Evolutionary conservation across 2,113 vertebrate species (phyloP), one percentile per base, ranked within the genome.

Genomic region (Aspiorhynchus laticeps): DNA sequence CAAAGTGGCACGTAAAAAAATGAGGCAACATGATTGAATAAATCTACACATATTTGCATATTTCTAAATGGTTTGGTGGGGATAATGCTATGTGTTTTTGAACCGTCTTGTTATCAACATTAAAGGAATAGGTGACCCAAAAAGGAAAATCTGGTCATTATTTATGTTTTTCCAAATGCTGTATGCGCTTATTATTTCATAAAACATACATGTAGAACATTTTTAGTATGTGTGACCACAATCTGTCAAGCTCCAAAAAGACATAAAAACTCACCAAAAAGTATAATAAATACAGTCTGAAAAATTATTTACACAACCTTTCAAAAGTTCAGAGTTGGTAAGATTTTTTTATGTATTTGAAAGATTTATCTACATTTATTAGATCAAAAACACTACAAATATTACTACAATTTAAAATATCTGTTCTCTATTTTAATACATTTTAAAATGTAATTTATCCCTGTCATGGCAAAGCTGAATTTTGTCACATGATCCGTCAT

Each of bases 1-100:
- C 59, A 80, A 85, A 71, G 17, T 76, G 63, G 73, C 41, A 69
- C 51, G 69, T 41, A 83, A 48, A 31, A 67, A 85, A 89, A 38
- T 38, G 28, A 48, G 36, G 73, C 48, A 75, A 46, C 10, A 61
- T 28, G 63, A 69, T n/a, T 83, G 53, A 41, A 36, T 21, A 41
- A 87, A 38, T 36, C 17, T 26, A 85, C 7, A 65, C 3, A 33
- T 56, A 59, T 79, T 79, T 53, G 48, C 46, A 56, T 79, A 15
- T 46, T 75, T 75, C 48, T 56, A 79, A 79, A 56, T 77, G 41
- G 46, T 19, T 77, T 1, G 14, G 24, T 11, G 38, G 24, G 21
- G 19, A 41, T 51, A 51, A 5, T 48, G 46, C 6, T 56, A 46
- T 78, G 26, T 33, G 76, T 31, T 46, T 75, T 75, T 75, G 24